Percentiles rank a stretch among this genome's conserved stretches.
Evolutionary conservation across 92 coral and sea anemone species (phyloP).

Genomic region (Porites lobata): DNA sequence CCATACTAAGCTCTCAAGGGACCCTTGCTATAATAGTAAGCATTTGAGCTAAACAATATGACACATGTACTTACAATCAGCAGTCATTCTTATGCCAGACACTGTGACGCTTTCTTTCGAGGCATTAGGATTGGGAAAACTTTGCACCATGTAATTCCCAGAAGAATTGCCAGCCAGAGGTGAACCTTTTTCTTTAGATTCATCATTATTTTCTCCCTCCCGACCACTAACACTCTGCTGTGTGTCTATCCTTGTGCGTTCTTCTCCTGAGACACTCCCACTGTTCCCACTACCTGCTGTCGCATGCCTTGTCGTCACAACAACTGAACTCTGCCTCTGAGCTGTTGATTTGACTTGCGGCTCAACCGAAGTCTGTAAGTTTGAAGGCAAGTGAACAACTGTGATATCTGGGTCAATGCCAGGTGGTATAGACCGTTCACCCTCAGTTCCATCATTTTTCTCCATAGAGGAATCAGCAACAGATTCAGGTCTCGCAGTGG

Average conservation of each 20-base stretch:
- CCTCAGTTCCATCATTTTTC: not conserved
- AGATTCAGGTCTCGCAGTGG: not conserved
- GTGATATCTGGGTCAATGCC: slow-evolving; percentile 57
- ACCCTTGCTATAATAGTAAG: too few relatives aligned
- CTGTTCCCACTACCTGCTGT: not conserved
- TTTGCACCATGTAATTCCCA: slow-evolving; percentile 18
- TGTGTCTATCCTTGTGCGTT: not conserved
- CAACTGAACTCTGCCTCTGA: not conserved
- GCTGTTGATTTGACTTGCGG: not conserved
- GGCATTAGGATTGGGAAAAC: slow-evolving; percentile 28
- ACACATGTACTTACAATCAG: slow-evolving; percentile 41
- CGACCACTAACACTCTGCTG: not conserved
- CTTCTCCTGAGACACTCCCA: not conserved
- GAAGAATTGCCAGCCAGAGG: not conserved
- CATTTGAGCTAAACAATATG: not conserved
- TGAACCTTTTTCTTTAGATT: not conserved
- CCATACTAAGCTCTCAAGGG: too few relatives aligned
- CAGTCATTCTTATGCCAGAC: slow-evolving; percentile 54
- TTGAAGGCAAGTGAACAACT: slow-evolving; percentile 49
- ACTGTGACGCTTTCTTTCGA: slow-evolving; percentile 25
- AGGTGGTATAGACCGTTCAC: slow-evolving; percentile 14
- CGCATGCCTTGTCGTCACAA: not conserved
- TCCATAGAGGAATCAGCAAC: slow-evolving; percentile 2
- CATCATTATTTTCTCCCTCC: not conserved
- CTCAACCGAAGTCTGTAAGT: slow-evolving; percentile 13